Base-by-base conservation (phyloP, 2,888 invertebrate species). In the Drosophila trichaetosa region DNA sequence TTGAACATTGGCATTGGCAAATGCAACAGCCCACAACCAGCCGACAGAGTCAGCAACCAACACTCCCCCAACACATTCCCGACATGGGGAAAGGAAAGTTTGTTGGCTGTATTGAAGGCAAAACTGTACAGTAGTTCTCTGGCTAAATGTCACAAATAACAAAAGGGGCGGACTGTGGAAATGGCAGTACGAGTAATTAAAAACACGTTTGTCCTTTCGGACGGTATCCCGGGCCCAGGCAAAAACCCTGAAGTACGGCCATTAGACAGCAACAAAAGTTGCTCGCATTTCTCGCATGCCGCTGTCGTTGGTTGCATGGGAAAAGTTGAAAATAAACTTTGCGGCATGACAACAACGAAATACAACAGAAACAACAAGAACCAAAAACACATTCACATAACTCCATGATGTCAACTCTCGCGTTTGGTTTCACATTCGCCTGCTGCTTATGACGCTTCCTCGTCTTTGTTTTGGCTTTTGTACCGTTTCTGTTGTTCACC, bases 241-340 rank as follows among this genome's bases (percentile, higher is more conserved):
- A 54, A 27, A 52, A 52, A 11, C 48, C 56, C 61, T 54, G 67
- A 42, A 76, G 67, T 59, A 38, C 56, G 58, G 59, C 74, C 79
- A 82, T 82, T 82, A 81, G 73, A 69, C 72, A 68, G 78, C 76
- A 71, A 66, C 65, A 69, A 75, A 84, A 82, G 73, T 84, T 87
- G 64, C 67, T 76, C 85, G 71, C 77, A 89, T 87, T 83, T 75
- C 87, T 75, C 65, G 71, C 85, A 82, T 84, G 80, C 78, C 75
- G 48, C 60, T 73, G 77, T 34, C 42, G 33, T 46, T 29, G 58
- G 61, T 69, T 73, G 81, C 79, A 82, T 88, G 90, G 81, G 81
- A 81, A 87, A 89, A 85, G 87, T 89, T 89, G 80, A 85, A 87
- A 89, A 90, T 88, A 90, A 91, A 89, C 87, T 89, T 83, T 84